phyloP scores from a whole-genome alignment of 2,113 vertebrate genomes.

The Reinhardtius hippoglossoides region DNA sequence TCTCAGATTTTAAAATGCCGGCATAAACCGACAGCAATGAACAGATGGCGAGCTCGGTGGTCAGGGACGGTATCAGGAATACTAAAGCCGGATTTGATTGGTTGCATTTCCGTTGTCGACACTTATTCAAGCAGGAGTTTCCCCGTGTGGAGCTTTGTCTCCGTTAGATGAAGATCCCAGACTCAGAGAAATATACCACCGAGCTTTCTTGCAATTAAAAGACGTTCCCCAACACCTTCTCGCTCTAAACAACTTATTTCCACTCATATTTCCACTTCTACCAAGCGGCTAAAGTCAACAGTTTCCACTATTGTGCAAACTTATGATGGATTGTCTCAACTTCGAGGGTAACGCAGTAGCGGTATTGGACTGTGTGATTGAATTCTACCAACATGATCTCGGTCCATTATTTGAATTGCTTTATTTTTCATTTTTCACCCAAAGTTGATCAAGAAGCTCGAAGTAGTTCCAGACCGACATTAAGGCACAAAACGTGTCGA shows the following conservation, averaged over 20 bases:
- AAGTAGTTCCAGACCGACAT: not conserved
- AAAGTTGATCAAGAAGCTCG: not conserved
- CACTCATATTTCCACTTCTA: not conserved
- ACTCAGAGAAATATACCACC: not conserved
- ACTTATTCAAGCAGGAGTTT: slow-evolving; percentile 25
- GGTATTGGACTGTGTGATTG: not conserved
- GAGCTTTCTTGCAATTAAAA: too few relatives aligned
- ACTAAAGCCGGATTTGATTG: slow-evolving; percentile 29
- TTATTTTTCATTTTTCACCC: not conserved
- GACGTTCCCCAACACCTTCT: not conserved
- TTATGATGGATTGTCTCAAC: not conserved
- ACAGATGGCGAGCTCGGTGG: slow-evolving; percentile 59
- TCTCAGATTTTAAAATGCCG: slow-evolving; percentile 32
- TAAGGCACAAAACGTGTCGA: slow-evolving; percentile 6
- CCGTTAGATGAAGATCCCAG: too few relatives aligned
- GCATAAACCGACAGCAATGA: slow-evolving; percentile 6
- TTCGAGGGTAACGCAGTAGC: not conserved
- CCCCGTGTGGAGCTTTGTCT: not conserved
- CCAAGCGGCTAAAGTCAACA: not conserved
- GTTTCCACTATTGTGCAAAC: not conserved
- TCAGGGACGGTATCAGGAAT: slow-evolving; percentile 5
- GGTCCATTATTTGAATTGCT: not conserved
- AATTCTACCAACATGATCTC: not conserved
- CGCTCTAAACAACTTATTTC: too few relatives aligned
- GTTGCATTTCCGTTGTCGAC: slow-evolving; percentile 50